Evolutionary conservation across 2,113 vertebrate species (phyloP).

Genomic region (Chlorodrepanis virens): DNA sequence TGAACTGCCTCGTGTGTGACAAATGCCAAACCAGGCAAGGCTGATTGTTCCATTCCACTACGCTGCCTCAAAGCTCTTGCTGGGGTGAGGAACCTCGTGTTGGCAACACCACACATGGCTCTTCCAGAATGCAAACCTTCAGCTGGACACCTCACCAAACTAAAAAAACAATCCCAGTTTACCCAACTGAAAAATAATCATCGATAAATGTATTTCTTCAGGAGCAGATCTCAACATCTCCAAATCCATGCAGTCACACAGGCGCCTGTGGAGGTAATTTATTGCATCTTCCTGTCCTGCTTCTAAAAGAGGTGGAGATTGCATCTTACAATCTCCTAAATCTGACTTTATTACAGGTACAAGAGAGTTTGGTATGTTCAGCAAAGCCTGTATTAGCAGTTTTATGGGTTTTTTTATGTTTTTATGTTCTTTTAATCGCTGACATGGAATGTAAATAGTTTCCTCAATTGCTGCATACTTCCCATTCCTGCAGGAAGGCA

Average conservation of each 20-base stretch:
- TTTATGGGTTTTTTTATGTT: conserved; percentile 15
- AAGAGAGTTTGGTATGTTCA: neutral
- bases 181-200: neutral
- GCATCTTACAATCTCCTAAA: neutral
- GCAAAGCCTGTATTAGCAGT: conserved; percentile 3
- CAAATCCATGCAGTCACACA: neutral
- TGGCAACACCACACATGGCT: neutral
- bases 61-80: neutral
- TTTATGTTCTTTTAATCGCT: conserved; percentile 56
- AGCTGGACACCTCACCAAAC: neutral
- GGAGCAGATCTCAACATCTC: neutral
- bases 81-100: neutral
- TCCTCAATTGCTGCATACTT: conserved; percentile 58
- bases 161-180: neutral
- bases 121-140: neutral
- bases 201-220: neutral
- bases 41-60: too few species aligned
- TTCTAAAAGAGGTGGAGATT: neutral
- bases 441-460: conserved; percentile 63
- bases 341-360: conserved; percentile 22
- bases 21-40: neutral
- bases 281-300: neutral
- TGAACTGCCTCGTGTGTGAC: neutral
- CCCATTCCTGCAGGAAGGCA: conserved; percentile 54
- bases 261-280: neutral